A percentile compares a stretch with the other conserved stretches of the same genome.
phyloP scores from a whole-genome alignment of 2,888 invertebrate species.

The Lamellibrachia satsuma region DNA sequence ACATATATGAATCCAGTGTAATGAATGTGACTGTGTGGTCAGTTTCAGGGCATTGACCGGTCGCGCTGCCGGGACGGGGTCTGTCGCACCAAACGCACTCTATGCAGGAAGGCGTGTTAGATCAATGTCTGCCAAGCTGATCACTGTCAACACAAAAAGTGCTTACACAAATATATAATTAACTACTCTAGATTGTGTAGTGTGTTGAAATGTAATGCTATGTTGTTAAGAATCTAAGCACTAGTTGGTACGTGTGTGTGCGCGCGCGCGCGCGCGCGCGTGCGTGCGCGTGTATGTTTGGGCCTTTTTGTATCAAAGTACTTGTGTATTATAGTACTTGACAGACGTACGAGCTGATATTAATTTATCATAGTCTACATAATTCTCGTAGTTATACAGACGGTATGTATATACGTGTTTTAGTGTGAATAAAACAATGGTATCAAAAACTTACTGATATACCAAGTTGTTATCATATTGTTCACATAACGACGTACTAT shows the following conservation, averaged over 20 bases:
- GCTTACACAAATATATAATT: neutral
- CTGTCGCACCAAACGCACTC: neutral
- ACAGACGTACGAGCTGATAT: too few relatives aligned
- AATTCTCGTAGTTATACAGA: too few relatives aligned
- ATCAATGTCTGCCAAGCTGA: neutral
- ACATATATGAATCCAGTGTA: neutral
- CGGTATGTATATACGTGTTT: too few relatives aligned
- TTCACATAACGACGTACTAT: too few relatives aligned
- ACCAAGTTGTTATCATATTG: too few relatives aligned
- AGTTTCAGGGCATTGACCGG: neutral
- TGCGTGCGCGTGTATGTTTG: too few relatives aligned
- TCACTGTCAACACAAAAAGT: neutral
- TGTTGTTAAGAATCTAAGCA: neutral
- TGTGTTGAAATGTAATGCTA: neutral
- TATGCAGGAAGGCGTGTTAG: neutral
- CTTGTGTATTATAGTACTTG: too few relatives aligned
- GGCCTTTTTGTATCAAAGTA: too few relatives aligned
- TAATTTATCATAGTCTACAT: too few relatives aligned
- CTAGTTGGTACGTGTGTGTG: too few relatives aligned
- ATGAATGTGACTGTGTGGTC: neutral
- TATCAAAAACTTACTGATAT: neutral
- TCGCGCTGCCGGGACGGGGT: neutral
- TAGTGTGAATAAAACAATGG: too few relatives aligned
- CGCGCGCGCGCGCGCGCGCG: too few relatives aligned
- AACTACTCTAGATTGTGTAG: neutral